A percentile compares a stretch with the other conserved stretches of the same genome.
Evolutionary conservation across 2,113 vertebrate species (phyloP).

Genomic region (Aegotheles bennettii): DNA sequence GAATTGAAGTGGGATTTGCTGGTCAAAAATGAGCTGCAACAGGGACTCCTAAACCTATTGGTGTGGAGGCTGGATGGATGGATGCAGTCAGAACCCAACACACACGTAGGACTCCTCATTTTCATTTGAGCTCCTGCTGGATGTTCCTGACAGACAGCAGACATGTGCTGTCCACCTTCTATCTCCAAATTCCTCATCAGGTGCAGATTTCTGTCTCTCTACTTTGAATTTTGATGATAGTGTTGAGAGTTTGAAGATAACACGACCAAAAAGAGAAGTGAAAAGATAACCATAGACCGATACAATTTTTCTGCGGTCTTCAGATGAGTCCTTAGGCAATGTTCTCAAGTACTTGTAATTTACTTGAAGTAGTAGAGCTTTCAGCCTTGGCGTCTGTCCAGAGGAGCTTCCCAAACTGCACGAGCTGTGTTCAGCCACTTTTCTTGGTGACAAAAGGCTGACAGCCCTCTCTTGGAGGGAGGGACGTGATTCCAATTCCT

Average conservation of each 20-base stretch:
- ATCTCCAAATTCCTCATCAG: neutral
- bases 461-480: neutral
- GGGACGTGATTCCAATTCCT: rapidly evolving
- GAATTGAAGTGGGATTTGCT: neutral
- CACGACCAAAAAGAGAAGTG: neutral
- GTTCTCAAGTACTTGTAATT: neutral
- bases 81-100: rapidly evolving
- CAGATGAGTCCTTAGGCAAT: neutral
- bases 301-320: neutral
- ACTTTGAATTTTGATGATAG: neutral
- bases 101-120: neutral
- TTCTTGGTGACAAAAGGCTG: neutral
- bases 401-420: neutral
- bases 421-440: neutral
- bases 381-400: neutral
- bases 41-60: neutral
- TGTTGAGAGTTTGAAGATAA: neutral
- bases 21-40: neutral
- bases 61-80: neutral
- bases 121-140: neutral
- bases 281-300: neutral
- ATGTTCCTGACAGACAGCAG: neutral
- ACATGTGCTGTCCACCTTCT: neutral
- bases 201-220: neutral
- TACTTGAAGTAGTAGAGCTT: neutral